Evolutionary conservation across 2,888 invertebrate species (phyloP).

Genomic region (Gastracanthus pulcherrimus): DNA sequence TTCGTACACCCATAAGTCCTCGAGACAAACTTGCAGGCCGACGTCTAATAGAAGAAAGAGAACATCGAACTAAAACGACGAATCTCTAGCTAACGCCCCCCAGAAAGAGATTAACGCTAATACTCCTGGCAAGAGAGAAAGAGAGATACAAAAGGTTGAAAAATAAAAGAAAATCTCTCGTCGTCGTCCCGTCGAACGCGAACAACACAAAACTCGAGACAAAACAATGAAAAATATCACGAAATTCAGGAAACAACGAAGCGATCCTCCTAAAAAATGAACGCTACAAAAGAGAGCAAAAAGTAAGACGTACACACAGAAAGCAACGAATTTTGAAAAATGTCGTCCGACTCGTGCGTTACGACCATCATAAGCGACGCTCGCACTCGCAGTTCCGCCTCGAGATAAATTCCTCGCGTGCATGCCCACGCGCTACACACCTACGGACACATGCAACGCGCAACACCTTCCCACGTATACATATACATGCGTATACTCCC

Average conservation of each 20-base stretch:
- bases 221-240: not conserved
- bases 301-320: no score
- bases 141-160: not conserved
- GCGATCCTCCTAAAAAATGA: not conserved
- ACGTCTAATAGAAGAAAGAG: not conserved
- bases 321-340: no score
- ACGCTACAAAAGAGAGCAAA: no score
- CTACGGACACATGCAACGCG: no score
- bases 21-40: not conserved
- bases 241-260: not conserved
- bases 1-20: no score
- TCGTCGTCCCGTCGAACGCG: not conserved
- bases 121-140: constrained; percentile 4
- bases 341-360: no score
- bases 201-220: not conserved
- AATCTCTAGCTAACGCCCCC: constrained; percentile 42
- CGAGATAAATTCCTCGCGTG: no score
- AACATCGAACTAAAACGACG: constrained; percentile 20
- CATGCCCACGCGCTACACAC: no score
- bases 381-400: no score
- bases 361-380: no score
- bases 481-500: not conserved
- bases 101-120: constrained; percentile 42
- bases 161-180: no score
- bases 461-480: not conserved